These are phyloP conservation scores for Acrobasis suavella DNA, from an alignment of 2,888 invertebrate species.

Conservation along the genomic window DNA sequence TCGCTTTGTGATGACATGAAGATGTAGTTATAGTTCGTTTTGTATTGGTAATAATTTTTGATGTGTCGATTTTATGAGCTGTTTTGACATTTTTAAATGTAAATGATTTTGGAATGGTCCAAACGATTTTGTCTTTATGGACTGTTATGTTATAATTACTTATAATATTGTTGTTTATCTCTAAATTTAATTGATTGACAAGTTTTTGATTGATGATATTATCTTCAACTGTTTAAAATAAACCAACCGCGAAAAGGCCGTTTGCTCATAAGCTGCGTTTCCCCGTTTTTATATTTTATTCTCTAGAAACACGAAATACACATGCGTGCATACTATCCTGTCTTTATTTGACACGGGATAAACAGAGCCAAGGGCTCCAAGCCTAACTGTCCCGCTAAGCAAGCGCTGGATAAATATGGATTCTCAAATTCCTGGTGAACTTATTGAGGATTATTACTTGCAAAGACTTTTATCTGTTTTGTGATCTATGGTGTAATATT, in stretches of 20 bases:
- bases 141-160: background rate
- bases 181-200: background rate
- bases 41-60: slow-evolving; percentile 15
- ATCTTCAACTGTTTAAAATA: background rate
- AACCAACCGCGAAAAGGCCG: background rate
- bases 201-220: background rate
- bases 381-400: too few relatives aligned
- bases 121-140: slow-evolving; percentile 3
- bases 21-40: slow-evolving; percentile 18
- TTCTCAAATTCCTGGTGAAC: too few relatives aligned
- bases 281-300: too few relatives aligned
- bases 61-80: slow-evolving; percentile 22
- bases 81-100: slow-evolving; percentile 22
- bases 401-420: too few relatives aligned
- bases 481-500: too few relatives aligned
- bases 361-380: too few relatives aligned
- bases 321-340: too few relatives aligned
- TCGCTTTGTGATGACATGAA: slow-evolving; percentile 42
- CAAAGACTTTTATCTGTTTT: too few relatives aligned
- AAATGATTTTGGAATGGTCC: slow-evolving; percentile 8
- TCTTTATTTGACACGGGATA: too few relatives aligned
- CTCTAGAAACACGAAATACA: too few relatives aligned
- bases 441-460: too few relatives aligned
- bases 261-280: too few relatives aligned
- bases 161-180: slow-evolving; percentile 5